phyloP scores from a whole-genome alignment of 2,797 vertebrate genomes.

The Salmo trutta region DNA sequence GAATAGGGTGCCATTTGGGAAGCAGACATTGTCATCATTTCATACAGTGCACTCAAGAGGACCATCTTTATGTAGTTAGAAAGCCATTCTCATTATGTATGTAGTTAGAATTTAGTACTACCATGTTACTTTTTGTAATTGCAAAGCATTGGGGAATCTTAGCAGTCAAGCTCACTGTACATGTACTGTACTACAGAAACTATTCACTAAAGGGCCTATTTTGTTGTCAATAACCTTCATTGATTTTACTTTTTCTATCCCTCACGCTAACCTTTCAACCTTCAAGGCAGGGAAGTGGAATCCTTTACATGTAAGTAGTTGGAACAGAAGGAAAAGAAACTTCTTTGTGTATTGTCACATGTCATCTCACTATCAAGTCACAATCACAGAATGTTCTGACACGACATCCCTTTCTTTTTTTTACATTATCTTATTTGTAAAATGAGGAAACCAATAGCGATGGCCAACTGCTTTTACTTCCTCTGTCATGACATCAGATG shows the following conservation, averaged over 20 bases:
- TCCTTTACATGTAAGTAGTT: conserved; percentile 94
- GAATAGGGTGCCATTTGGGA: no score
- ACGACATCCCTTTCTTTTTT: neutral
- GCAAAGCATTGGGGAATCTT: no score
- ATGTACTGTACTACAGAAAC: neutral
- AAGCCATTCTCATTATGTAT: no score
- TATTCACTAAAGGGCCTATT: neutral
- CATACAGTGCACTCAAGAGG: no score
- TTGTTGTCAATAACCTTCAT: conserved; percentile 50
- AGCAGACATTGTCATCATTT: no score
- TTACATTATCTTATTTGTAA: neutral
- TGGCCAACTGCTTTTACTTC: no score
- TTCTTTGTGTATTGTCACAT: conserved; percentile 6
- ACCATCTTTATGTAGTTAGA: neutral
- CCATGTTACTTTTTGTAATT: no score
- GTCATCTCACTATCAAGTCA: neutral
- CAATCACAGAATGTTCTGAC: neutral
- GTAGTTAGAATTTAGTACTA: no score
- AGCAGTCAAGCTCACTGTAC: neutral
- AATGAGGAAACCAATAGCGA: neutral
- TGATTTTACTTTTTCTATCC: conserved; percentile 73
- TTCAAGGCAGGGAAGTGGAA: conserved; percentile 96
- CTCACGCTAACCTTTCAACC: conserved; percentile 72
- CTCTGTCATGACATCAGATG: neutral
- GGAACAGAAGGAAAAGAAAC: neutral